Evolutionary conservation across 2,888 invertebrate species (phyloP), one percentile per base, ranked within the genome.

Genomic region (Hoplodrina blanda): DNA sequence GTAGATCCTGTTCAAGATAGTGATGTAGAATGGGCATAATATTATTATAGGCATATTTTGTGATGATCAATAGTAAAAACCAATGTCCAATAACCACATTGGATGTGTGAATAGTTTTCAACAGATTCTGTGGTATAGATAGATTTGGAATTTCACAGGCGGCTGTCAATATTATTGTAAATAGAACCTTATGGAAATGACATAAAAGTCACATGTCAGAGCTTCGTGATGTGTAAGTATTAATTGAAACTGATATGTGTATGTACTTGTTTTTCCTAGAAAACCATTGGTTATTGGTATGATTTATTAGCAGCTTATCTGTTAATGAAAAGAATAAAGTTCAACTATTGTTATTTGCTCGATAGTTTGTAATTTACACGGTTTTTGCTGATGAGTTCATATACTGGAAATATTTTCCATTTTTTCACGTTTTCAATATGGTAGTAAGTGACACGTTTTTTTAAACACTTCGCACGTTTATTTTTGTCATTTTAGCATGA

Each of bases 291-390:
- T 8, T 54, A 30, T 76, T 57, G 53, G 10, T 5, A 15, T 52
- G 8, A 10, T 10, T 17, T 62, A 5, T 74, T 74, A 54, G 57
- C 13, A 15, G 2, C 1, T 8, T 10, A 33, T 33, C 41, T 59
- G 69, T 17, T 57, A 76, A 75, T 11, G 13, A 33, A 33, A 49
- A 15, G n/a, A 61, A 41, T 50, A 30, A 57, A 53, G 20, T 62
- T 37, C 17, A 50, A n/a, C 11, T n/a, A 8, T 25, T 37, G 20
- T 41, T 68, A 41, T 69, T 75, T 62, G 52, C 7, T 53, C 25
- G 1, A 5, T 56, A 1, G 0, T 15, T 37, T n/a, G 11, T n/a
- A 11, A 30, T 68, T 54, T 20, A 13, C 20, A 41, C 19, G 17
- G 15, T 50, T 52, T n/a, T n/a, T 13, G 13, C 41, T 11, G 13